Conservation (phyloP, 2,888 invertebrate species). For the Crossocerus cetratus region DNA sequence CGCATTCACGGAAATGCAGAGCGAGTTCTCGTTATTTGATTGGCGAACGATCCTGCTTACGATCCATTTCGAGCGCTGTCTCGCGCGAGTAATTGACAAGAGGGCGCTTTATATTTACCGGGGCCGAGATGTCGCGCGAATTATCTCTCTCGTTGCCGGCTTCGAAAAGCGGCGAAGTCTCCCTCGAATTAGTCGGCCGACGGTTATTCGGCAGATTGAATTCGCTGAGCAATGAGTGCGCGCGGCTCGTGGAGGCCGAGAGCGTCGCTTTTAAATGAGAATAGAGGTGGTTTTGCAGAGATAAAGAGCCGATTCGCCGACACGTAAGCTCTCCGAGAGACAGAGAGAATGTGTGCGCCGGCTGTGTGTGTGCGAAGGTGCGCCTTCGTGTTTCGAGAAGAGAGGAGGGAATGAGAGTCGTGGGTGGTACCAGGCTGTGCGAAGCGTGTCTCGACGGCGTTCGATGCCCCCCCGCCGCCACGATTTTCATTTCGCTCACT, state of each 20-base stretch:
- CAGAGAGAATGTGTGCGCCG: too few relatives aligned
- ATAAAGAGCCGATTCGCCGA: conserved; percentile 38
- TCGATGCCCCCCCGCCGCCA: conserved; percentile 37
- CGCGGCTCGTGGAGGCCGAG: background rate
- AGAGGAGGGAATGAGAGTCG: conserved; percentile 33
- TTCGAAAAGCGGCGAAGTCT: background rate
- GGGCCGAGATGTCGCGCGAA: too few relatives aligned
- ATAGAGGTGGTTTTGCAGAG: conserved; percentile 24
- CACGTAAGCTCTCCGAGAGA: conserved; percentile 15
- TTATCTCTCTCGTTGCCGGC: too few relatives aligned
- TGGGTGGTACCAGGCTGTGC: conserved; percentile 64
- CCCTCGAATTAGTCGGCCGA: background rate
- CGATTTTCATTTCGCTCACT: conserved; percentile 59
- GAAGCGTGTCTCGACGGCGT: conserved; percentile 64
- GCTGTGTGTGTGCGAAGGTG: background rate
- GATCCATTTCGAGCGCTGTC: too few relatives aligned
- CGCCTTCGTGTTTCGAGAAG: conserved; percentile 37
- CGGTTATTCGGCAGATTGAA: conserved; percentile 4
- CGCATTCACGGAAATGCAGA: too few relatives aligned
- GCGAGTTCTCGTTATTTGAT: too few relatives aligned
- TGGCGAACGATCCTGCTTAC: too few relatives aligned
- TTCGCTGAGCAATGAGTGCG: background rate
- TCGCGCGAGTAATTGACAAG: too few relatives aligned
- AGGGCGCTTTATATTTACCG: too few relatives aligned
- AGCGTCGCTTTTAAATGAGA: conserved; percentile 33